Conservation (phyloP, 2,888 invertebrate genomes). For the Arctia plantaginis region DNA sequence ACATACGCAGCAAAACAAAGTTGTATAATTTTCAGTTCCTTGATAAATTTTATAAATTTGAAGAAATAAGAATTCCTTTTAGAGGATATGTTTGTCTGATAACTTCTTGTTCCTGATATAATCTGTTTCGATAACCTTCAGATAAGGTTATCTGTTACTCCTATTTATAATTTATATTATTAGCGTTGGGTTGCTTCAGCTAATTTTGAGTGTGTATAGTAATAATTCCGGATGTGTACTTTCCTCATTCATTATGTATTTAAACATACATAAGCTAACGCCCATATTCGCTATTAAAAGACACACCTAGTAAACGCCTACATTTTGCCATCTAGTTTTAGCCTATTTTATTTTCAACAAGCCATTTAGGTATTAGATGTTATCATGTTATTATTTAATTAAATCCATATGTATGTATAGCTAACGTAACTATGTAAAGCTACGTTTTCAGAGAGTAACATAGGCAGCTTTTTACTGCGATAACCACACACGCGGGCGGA, state of each 20-base stretch:
- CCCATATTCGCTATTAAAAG: not conserved
- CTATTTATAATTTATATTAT: not conserved
- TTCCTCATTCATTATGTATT: not conserved
- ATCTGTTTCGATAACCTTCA: conserved; percentile 1
- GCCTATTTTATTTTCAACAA: not conserved
- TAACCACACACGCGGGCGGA: no score
- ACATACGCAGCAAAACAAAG: not conserved
- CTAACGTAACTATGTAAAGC: no score
- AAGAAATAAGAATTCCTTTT: not conserved
- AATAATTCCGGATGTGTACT: not conserved
- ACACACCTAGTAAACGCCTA: not conserved
- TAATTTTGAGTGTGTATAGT: not conserved
- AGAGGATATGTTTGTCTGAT: not conserved
- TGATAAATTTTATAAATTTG: not conserved
- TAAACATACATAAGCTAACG: not conserved
- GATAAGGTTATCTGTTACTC: not conserved
- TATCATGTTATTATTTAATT: not conserved
- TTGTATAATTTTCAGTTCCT: not conserved
- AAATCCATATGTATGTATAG: not conserved
- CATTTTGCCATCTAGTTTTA: not conserved
- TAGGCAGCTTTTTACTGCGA: no score
- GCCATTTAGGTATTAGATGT: not conserved
- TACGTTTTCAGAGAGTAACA: no score
- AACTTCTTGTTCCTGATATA: not conserved
- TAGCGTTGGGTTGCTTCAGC: not conserved